Base-by-base conservation (phyloP, 1,140 invertebrate genomes). In the Pteromalus puparum region DNA sequence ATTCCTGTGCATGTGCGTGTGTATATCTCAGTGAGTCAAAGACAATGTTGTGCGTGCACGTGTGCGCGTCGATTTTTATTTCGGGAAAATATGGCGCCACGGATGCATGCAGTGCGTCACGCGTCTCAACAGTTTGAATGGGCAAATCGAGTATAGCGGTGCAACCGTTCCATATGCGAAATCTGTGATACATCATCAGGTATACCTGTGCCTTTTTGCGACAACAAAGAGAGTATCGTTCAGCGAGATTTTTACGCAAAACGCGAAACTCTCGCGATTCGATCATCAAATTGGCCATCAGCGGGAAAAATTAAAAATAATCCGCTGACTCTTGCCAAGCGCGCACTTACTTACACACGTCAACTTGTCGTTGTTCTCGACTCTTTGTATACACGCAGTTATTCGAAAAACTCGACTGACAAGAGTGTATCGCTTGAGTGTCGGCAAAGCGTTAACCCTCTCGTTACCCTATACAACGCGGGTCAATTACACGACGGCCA, bases 301-400 rank as follows among this genome's bases (percentile, higher is more conserved):
- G 53, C 10, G 5, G 74, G 74, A 82, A 82, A 82, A 83, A 83
- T 83, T 73, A 81, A 70, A 81, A 81, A 82, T 78, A 80, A 81
- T 75, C 75, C 68, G 2, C 21, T 28, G 12, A 18, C 70, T 67
- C 80, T 78, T 76, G 79, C 84, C 70, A 83, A 83, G 61, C 75
- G 30, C 48, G 53, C 53, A 61, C 18, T 61, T 42, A 46, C 70
- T 10, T 13, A n/a, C 67, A 13, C 18, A n/a, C 67, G 15, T 15
- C 67, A 61, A 61, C 53, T 21, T n/a, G 18, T n/a, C 18, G 53
- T n/a, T n/a, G 53, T 61, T 61, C 15, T 7, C 38, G 38, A 42
- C 38, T 34, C 30, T 42, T 42, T 10, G 38, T 42, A 34, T 34
- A 42, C 38, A 77, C 3, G n/a, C 13, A 7, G 10, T 18, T 42